These are phyloP conservation scores for Moxostoma hubbsi DNA, from an alignment of 2,797 vertebrate species.

Conservation along the genomic window DNA sequence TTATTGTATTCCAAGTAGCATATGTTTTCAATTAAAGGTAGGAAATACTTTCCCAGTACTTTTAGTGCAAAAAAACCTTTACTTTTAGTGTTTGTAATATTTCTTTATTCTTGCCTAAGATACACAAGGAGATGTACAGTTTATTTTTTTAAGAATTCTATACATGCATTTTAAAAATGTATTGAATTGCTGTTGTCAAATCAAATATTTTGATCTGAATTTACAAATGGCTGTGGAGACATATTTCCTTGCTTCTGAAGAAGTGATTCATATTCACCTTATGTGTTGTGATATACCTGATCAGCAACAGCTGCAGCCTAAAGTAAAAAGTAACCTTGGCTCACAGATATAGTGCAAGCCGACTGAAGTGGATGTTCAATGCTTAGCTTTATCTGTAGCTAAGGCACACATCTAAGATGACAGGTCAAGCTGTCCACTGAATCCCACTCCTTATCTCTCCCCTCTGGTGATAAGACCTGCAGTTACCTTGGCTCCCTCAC, in stretches of 20 bases:
- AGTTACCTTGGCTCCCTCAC: slow-evolving; percentile 49
- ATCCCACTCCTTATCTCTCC: slow-evolving; percentile 50
- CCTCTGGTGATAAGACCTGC: slow-evolving; percentile 44
- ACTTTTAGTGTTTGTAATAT: not conserved
- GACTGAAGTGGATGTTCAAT: slow-evolving; percentile 22
- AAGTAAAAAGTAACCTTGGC: slow-evolving; percentile 43
- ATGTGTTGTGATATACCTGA: slow-evolving; percentile 29
- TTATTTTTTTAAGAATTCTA: not conserved
- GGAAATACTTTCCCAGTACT: no score
- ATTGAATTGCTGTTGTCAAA: not conserved
- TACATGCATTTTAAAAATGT: not conserved
- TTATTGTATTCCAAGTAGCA: no score
- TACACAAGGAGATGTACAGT: no score
- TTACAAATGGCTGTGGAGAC: not conserved
- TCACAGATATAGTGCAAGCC: slow-evolving; percentile 31
- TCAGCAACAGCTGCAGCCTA: slow-evolving; percentile 21
- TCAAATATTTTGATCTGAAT: not conserved
- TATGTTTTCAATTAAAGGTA: no score
- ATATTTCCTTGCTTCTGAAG: not conserved
- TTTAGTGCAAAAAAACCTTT: not conserved
- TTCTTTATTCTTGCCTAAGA: no score
- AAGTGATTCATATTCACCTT: slow-evolving; percentile 14
- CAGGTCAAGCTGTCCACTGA: slow-evolving; percentile 50
- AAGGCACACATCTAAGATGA: slow-evolving; percentile 25
- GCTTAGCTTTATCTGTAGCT: slow-evolving; percentile 39